Evolutionary conservation across 2,888 invertebrate genomes (phyloP).

Genomic region (Campoplex capitator): DNA sequence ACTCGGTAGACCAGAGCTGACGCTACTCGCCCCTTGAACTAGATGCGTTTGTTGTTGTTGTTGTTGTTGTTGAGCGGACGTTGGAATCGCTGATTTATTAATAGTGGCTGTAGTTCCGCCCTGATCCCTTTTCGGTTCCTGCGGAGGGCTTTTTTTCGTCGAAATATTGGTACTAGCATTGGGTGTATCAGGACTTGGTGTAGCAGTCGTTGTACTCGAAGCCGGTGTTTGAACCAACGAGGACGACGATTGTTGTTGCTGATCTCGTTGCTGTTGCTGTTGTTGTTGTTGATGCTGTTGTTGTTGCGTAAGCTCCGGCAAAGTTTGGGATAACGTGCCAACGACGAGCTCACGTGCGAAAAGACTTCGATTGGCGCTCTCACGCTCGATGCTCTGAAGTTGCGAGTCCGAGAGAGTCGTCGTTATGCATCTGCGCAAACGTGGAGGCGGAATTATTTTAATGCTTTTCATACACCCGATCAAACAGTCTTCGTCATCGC

Average conservation of each 20-base stretch:
- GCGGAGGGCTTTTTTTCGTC: conserved; percentile 77
- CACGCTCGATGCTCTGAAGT: conserved; percentile 82
- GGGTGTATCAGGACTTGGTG: conserved; percentile 80
- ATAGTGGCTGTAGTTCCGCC: conserved; percentile 52
- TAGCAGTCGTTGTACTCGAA: conserved; percentile 76
- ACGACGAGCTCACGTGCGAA: conserved; percentile 82
- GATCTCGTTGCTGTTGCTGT: conserved; percentile 76
- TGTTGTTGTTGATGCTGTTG: conserved; percentile 73
- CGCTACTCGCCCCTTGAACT: conserved; percentile 72
- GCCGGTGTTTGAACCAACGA: conserved; percentile 76
- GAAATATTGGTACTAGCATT: conserved; percentile 73
- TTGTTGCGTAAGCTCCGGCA: conserved; percentile 80
- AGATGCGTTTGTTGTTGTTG: conserved; percentile 72
- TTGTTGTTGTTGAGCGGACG: conserved; percentile 68
- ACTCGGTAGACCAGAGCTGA: conserved; percentile 75
- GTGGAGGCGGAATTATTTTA: conserved; percentile 62
- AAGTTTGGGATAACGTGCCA: conserved; percentile 81
- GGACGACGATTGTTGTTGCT: conserved; percentile 69
- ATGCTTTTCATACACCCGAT: conserved; percentile 1
- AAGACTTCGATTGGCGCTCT: conserved; percentile 82
- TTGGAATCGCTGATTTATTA: conserved; percentile 64
- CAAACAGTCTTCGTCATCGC: background rate
- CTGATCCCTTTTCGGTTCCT: conserved; percentile 78
- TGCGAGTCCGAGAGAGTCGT: conserved; percentile 82
- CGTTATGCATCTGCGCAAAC: conserved; percentile 80